Evolutionary conservation across 2,888 invertebrate genomes (phyloP).

Genomic region (Villa cingulata): DNA sequence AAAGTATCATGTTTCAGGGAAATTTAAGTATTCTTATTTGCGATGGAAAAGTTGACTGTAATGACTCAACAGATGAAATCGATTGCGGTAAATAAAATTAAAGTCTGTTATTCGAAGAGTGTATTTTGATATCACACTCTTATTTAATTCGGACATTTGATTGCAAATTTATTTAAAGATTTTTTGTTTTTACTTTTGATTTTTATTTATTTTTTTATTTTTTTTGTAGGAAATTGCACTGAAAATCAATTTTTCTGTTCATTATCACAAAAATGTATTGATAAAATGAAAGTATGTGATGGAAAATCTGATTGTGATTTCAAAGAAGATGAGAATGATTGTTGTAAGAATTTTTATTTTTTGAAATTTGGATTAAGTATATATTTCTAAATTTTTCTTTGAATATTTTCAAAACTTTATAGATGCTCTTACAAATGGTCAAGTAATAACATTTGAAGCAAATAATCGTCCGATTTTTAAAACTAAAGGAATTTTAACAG

Average conservation of each 20-base stretch:
- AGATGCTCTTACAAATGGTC: slow-evolving; percentile 58
- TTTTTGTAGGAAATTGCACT: slow-evolving; percentile 42
- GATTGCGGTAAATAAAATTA: slow-evolving; percentile 46
- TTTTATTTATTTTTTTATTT: neutral
- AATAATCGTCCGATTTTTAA: slow-evolving; percentile 47
- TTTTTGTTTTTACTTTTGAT: neutral
- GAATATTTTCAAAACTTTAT: slow-evolving; percentile 21
- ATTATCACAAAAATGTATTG: slow-evolving; percentile 49
- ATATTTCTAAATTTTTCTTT: no score
- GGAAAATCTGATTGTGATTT: slow-evolving; percentile 47
- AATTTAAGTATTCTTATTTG: slow-evolving; percentile 47
- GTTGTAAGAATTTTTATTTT: slow-evolving; percentile 57
- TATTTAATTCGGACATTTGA: no score
- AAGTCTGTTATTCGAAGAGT: neutral
- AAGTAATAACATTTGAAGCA: slow-evolving; percentile 43
- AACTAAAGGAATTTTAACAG: slow-evolving; percentile 48
- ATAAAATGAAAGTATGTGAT: slow-evolving; percentile 49
- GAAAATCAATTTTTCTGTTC: slow-evolving; percentile 48
- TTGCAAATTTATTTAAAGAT: no score
- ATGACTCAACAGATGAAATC: slow-evolving; percentile 59
- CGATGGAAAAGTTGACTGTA: slow-evolving; percentile 60
- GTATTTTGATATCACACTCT: no score
- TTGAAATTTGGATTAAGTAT: no score
- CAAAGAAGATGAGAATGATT: slow-evolving; percentile 66
- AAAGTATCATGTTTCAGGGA: neutral